Conservation (phyloP, 2,888 invertebrate species). For the Fragum whitleyi region DNA sequence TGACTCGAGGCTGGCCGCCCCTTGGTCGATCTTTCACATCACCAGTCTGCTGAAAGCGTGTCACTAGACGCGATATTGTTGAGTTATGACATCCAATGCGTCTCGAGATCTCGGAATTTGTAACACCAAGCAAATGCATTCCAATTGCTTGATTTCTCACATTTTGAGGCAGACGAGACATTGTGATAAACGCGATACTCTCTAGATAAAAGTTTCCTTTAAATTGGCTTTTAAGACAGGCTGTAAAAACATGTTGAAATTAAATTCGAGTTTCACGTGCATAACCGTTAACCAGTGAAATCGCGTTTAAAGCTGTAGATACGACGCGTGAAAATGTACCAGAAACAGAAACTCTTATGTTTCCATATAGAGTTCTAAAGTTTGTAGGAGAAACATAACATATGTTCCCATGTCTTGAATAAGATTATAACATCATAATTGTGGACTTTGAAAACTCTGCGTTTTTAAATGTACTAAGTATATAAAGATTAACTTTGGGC, state of each 20-base stretch:
- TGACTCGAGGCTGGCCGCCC: background rate
- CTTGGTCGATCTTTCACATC: slow-evolving; percentile 9
- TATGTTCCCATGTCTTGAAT: too few species aligned
- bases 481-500: too few species aligned
- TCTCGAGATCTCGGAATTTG: background rate
- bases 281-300: too few species aligned
- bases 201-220: background rate
- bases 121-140: background rate
- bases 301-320: too few species aligned
- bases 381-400: too few species aligned
- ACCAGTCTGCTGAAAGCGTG: background rate
- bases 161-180: slow-evolving; percentile 10
- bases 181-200: background rate
- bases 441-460: too few species aligned
- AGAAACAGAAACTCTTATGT: too few species aligned
- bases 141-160: slow-evolving; percentile 9
- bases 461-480: too few species aligned
- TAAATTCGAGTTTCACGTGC: background rate
- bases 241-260: background rate
- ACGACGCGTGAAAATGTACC: too few species aligned
- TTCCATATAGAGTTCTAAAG: too few species aligned
- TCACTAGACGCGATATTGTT: slow-evolving; percentile 8
- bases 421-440: too few species aligned
- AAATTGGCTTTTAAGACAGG: background rate
- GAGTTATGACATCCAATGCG: background rate